These are phyloP conservation scores for Rynchops niger DNA, from an alignment of 2,113 vertebrate species.

Conservation along the genomic window DNA sequence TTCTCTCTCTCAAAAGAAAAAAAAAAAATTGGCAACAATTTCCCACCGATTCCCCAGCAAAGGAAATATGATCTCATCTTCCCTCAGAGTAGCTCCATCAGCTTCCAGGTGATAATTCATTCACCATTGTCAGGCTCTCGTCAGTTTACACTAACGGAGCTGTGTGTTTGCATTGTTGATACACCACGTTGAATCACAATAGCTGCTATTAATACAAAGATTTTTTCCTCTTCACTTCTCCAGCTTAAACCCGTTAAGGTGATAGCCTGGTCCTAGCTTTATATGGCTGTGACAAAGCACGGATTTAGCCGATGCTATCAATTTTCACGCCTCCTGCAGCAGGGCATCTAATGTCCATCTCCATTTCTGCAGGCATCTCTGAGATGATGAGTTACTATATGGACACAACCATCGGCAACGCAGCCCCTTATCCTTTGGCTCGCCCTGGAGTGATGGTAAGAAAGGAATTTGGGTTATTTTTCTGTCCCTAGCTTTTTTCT, in stretches of 20 bases:
- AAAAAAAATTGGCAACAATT: background rate
- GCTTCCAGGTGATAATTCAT: conserved; percentile 57
- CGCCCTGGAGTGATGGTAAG: conserved; percentile 85
- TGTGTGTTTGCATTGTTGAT: background rate
- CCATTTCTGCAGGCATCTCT: conserved; percentile 49
- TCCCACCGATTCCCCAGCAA: background rate
- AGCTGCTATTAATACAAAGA: background rate
- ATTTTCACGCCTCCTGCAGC: background rate
- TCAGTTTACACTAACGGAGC: background rate
- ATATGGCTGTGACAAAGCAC: background rate
- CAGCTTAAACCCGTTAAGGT: background rate
- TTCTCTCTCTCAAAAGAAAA: background rate
- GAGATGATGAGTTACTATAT: conserved; percentile 90
- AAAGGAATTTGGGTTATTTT: background rate
- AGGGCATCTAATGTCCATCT: background rate
- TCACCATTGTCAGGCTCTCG: conserved; percentile 16
- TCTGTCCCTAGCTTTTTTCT: background rate
- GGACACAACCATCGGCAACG: conserved; percentile 79
- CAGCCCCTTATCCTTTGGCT: conserved; percentile 77
- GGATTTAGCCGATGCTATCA: background rate
- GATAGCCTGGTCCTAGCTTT: background rate
- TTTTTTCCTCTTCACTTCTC: background rate
- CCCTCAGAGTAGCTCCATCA: background rate
- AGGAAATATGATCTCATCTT: conserved; percentile 59
- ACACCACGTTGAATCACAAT: background rate